These are phyloP conservation scores for Drosophila pallidifrons DNA, from an alignment of 1,140 invertebrate genomes.

Conservation along the genomic window DNA sequence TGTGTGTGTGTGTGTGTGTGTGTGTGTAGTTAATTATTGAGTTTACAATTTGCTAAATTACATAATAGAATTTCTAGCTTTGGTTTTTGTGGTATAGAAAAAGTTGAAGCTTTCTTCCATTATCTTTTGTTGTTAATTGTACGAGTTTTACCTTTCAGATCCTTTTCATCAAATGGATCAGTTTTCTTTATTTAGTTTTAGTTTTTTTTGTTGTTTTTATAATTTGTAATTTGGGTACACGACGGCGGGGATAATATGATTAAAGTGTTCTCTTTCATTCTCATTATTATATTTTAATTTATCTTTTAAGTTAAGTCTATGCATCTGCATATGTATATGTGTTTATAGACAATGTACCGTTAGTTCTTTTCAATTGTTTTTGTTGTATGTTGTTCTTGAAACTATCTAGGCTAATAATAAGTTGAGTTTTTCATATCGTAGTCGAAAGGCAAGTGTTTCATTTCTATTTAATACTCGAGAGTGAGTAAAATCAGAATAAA, in stretches of 20 bases:
- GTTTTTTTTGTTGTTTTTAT: constrained; percentile 40
- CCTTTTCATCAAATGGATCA: too few relatives aligned
- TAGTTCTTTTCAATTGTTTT: constrained; percentile 51
- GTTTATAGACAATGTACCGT: constrained; percentile 67
- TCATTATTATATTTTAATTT: constrained; percentile 7
- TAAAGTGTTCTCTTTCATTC: constrained; percentile 65
- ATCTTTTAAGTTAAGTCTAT: constrained; percentile 47
- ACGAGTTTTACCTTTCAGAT: constrained; percentile 1
- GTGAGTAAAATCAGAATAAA: constrained; percentile 41
- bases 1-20: constrained; percentile 20
- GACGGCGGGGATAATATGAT: constrained; percentile 82
- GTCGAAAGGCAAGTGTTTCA: constrained; percentile 71
- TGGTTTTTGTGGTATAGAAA: constrained; percentile 60
- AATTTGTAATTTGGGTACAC: constrained; percentile 77
- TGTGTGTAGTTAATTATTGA: constrained; percentile 60
- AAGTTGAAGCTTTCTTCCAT: constrained; percentile 57
- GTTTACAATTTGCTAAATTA: constrained; percentile 68
- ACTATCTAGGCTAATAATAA: constrained; percentile 77
- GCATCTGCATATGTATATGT: constrained; percentile 27
- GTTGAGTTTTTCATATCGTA: constrained; percentile 41
- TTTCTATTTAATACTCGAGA: constrained; percentile 58
- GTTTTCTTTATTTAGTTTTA: neutral
- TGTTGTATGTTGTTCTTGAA: constrained; percentile 58
- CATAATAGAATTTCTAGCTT: constrained; percentile 61
- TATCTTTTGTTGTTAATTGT: neutral